Percentiles rank a stretch among this genome's conserved stretches.
These are phyloP conservation scores for Panonychus citri DNA, from an alignment of 1,140 invertebrate genomes.

Conservation along the genomic window DNA sequence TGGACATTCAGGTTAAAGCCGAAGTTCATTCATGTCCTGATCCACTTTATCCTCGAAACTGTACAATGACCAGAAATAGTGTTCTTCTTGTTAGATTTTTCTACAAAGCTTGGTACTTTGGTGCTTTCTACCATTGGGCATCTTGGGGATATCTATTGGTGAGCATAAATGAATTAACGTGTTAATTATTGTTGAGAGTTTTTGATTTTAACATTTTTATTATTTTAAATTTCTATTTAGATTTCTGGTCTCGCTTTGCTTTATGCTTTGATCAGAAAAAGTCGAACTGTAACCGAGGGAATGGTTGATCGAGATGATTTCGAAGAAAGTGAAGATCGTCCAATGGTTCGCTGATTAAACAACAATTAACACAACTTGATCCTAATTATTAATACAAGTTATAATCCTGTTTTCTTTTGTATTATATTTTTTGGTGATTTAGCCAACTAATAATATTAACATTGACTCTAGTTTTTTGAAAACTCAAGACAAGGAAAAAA, in stretches of 20 bases:
- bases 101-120: slow-evolving; percentile 28
- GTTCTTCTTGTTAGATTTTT: slow-evolving; percentile 24
- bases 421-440: too few species aligned
- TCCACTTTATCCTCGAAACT: slow-evolving; percentile 12
- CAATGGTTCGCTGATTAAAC: background rate
- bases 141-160: slow-evolving; percentile 23
- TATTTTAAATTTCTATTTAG: slow-evolving; percentile 5
- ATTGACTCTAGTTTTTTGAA: too few species aligned
- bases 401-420: too few species aligned
- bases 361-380: too few species aligned
- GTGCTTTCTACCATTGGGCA: slow-evolving; percentile 24
- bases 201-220: slow-evolving; percentile 4
- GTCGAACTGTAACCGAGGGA: slow-evolving; percentile 8
- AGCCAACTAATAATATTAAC: too few species aligned
- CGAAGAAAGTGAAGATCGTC: slow-evolving; percentile 10
- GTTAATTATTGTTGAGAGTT: background rate
- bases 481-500: too few species aligned
- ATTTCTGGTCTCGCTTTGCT: slow-evolving; percentile 7
- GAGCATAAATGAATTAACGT: slow-evolving; percentile 7
- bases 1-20: background rate
- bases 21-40: background rate
- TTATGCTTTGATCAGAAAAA: slow-evolving; percentile 7
- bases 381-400: too few species aligned
- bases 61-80: slow-evolving; percentile 22
- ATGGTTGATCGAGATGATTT: slow-evolving; percentile 13